Evolutionary conservation across 1,140 invertebrate genomes (phyloP).

Genomic region (Liolophura sinensis): DNA sequence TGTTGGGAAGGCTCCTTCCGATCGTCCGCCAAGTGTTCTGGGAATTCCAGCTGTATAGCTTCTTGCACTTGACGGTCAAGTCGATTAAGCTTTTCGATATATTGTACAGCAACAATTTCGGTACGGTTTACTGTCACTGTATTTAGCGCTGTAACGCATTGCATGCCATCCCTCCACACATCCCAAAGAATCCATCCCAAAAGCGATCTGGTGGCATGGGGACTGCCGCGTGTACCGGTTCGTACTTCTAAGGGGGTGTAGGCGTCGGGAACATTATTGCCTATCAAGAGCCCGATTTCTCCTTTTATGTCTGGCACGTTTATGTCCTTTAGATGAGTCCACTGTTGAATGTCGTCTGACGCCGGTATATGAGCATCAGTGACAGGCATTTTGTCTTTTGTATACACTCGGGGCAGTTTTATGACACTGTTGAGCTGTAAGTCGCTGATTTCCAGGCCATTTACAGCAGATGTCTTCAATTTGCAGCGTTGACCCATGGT

Average conservation of each 20-base stretch:
- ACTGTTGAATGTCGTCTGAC: slow-evolving; percentile 7
- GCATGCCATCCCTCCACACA: background rate
- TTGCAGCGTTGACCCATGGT: slow-evolving; percentile 13
- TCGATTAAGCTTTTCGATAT: too few relatives aligned
- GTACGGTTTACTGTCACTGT: too few relatives aligned
- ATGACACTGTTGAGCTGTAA: slow-evolving; percentile 8
- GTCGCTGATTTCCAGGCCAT: slow-evolving; percentile 11
- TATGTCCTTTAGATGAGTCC: slow-evolving; percentile 7
- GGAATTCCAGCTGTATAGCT: too few relatives aligned
- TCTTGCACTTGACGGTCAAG: too few relatives aligned
- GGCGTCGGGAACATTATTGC: too few relatives aligned
- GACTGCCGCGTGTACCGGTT: background rate
- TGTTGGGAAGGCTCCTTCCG: too few relatives aligned
- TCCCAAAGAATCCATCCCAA: slow-evolving; percentile 12
- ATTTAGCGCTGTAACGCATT: too few relatives aligned
- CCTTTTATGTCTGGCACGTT: slow-evolving; percentile 3
- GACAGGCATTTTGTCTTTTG: slow-evolving; percentile 10
- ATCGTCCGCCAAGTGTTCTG: too few relatives aligned
- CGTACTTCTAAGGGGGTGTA: too few relatives aligned
- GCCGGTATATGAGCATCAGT: slow-evolving; percentile 3
- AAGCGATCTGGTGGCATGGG: slow-evolving; percentile 6
- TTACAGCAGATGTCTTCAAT: slow-evolving; percentile 7
- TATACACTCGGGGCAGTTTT: slow-evolving; percentile 16
- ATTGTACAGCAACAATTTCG: too few relatives aligned
- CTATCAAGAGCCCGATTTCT: slow-evolving; percentile 12